A percentile compares a stretch with the other conserved stretches of the same genome.
Conservation (phyloP, 1,140 invertebrate genomes). For the Paracyclopina nana region DNA sequence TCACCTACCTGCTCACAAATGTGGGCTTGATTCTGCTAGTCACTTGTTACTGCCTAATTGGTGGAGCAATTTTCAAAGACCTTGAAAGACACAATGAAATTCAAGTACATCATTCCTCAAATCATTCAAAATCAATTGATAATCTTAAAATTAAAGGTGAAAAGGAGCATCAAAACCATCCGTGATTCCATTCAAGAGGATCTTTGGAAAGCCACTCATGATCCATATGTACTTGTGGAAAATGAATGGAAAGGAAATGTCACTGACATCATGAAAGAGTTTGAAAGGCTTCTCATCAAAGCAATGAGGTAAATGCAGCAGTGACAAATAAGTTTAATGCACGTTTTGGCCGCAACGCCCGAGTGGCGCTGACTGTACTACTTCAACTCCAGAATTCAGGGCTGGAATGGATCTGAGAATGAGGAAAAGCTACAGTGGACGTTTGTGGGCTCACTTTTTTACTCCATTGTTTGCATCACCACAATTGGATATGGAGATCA, state of each 20-base stretch:
- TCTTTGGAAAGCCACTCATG: background rate
- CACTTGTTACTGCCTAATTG: background rate
- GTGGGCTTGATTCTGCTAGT: background rate
- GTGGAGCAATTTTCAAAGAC: background rate
- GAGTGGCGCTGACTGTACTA: too few species aligned
- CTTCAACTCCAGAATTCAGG: background rate
- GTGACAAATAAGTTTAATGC: background rate
- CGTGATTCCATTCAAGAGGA: background rate
- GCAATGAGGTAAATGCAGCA: background rate
- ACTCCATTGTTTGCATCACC: slow-evolving; percentile 6
- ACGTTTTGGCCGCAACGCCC: background rate
- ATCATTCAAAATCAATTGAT: background rate
- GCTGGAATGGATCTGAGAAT: slow-evolving; percentile 7
- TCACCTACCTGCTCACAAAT: background rate
- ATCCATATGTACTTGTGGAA: background rate
- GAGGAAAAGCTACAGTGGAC: background rate
- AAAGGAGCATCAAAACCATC: background rate
- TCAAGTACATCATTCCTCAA: background rate
- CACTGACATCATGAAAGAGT: background rate
- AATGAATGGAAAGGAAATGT: background rate
- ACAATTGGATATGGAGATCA: slow-evolving; percentile 23
- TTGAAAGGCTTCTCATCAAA: background rate
- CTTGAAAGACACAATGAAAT: background rate
- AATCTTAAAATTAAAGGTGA: background rate
- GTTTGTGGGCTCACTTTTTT: slow-evolving; percentile 6